Evolutionary conservation across 1,140 invertebrate species (phyloP).

Genomic region (Samia ricini): DNA sequence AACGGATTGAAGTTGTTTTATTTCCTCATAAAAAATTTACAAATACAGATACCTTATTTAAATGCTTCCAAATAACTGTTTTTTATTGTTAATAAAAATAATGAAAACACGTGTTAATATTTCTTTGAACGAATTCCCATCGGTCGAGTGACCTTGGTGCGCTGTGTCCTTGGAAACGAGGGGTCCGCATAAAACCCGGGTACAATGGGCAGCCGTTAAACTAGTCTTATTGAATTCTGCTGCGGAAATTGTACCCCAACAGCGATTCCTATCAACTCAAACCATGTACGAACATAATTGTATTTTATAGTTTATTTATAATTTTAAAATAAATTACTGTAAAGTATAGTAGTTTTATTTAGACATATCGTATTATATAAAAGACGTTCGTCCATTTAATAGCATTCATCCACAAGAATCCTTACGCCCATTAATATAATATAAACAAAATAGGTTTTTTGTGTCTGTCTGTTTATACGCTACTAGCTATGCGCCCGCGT

Average conservation of each 20-base stretch:
- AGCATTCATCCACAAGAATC: too few species aligned
- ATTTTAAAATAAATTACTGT: too few species aligned
- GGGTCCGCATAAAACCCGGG: background rate
- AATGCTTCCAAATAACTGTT: background rate
- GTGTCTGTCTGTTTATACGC: too few species aligned
- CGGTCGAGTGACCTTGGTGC: background rate
- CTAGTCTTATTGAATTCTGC: conserved; percentile 9
- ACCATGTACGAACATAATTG: background rate
- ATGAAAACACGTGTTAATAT: conserved; percentile 8
- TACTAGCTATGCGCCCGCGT: too few species aligned
- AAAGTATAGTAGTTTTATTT: too few species aligned
- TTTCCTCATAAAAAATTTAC: background rate
- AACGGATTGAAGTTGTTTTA: too few species aligned
- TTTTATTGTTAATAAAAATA: conserved; percentile 2
- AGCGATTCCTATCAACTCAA: background rate
- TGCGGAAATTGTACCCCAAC: conserved; percentile 9
- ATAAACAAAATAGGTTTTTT: too few species aligned
- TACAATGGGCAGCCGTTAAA: conserved; percentile 9
- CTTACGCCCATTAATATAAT: too few species aligned
- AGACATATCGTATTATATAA: too few species aligned
- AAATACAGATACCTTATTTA: background rate
- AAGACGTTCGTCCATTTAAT: too few species aligned
- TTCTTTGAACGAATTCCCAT: background rate
- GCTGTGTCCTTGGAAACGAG: conserved; percentile 3
- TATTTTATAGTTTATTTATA: too few species aligned